Evolutionary conservation across 64 coral and sea anemone genomes (phyloP), one percentile per base, ranked within the genome.

Genomic region (Orbicella faveolata): DNA sequence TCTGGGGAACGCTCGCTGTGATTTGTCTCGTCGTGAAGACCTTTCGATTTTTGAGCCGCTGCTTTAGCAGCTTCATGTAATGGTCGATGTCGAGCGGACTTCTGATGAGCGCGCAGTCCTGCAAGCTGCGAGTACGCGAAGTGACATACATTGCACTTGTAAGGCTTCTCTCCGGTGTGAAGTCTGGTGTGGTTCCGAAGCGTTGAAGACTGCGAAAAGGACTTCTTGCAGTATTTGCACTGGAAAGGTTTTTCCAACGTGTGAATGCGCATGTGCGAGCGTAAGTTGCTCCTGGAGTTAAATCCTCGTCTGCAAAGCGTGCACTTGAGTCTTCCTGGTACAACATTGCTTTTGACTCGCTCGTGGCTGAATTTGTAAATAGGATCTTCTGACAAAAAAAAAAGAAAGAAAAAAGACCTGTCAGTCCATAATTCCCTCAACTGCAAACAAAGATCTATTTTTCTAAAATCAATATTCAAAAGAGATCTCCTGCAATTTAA

Each of bases 191-290:
- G 97, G 79, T 99, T 99, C 6, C 97, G 88, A 63, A 99, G 73
- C 26, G 97, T 99, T 9, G 97, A 99, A 9, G 97, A 99, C 86
- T 99, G 97, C 4, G 94, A 95, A 75, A 99, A 99, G 1, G 94
- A 92, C 73, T 99, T 99, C 86, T 99, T 99, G 75, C 97, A 99
- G 54, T 95, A 99, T 53, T 99, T 99, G 75, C 97, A 99, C 83
- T 99, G 97, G 59, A 99, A 99, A 25, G 97, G 97, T 77, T 99
- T 99, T 59, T 99, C 97, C 9, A 99, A 79, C 12, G 97, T 99
- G 83, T 99, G 97, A 91, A 99, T 99, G 25, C 97, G 90, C 97
- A 99, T 99, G 76, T 99, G 97, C 16, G 97, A 99, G 9, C 97
- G 94, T 20, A 99, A 85, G 68, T 99, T 99, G 84, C 97, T 99